Evolutionary conservation across 2,888 invertebrate genomes (phyloP).

Genomic region (Xanthorhoe spadicearia): DNA sequence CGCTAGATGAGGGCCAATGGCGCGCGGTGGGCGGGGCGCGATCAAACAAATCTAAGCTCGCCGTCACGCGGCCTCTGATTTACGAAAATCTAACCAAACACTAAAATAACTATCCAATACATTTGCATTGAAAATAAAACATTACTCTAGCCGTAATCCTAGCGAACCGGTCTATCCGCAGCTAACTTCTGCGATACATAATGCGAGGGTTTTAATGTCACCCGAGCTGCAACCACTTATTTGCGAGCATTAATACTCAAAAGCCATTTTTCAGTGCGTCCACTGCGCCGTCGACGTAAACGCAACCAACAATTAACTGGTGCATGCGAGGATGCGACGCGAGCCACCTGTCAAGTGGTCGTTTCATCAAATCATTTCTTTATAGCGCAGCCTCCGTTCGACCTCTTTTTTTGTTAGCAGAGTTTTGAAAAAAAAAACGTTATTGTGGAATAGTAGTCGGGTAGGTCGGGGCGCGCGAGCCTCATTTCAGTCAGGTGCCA

Average conservation of each 20-base stretch:
- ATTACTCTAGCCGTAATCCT: slow-evolving; percentile 35
- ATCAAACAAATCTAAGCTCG: slow-evolving; percentile 71
- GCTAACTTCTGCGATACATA: slow-evolving; percentile 60
- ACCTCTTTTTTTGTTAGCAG: slow-evolving; percentile 74
- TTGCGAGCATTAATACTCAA: slow-evolving; percentile 78
- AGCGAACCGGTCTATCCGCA: slow-evolving; percentile 54
- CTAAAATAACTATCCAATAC: slow-evolving; percentile 28
- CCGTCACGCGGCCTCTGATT: slow-evolving; percentile 33
- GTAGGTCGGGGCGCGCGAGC: slow-evolving; percentile 82
- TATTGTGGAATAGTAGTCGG: slow-evolving; percentile 74
- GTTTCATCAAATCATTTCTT: slow-evolving; percentile 84
- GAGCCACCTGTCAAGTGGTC: slow-evolving; percentile 81
- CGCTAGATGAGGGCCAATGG: slow-evolving; percentile 73
- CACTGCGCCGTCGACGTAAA: slow-evolving; percentile 65
- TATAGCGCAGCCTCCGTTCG: slow-evolving; percentile 77
- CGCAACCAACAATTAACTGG: slow-evolving; percentile 76
- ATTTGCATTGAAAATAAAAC: slow-evolving; percentile 27
- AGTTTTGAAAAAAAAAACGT: slow-evolving; percentile 77
- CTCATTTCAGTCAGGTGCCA: slow-evolving; percentile 81
- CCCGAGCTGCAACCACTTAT: slow-evolving; percentile 72
- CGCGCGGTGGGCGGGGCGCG: slow-evolving; percentile 73
- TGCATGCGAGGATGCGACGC: slow-evolving; percentile 72
- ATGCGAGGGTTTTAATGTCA: slow-evolving; percentile 68
- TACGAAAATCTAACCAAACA: slow-evolving; percentile 34
- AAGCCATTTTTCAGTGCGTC: slow-evolving; percentile 77